phyloP scores from a whole-genome alignment of 2,113 vertebrate species.

The Nycticryphes semicollaris region DNA sequence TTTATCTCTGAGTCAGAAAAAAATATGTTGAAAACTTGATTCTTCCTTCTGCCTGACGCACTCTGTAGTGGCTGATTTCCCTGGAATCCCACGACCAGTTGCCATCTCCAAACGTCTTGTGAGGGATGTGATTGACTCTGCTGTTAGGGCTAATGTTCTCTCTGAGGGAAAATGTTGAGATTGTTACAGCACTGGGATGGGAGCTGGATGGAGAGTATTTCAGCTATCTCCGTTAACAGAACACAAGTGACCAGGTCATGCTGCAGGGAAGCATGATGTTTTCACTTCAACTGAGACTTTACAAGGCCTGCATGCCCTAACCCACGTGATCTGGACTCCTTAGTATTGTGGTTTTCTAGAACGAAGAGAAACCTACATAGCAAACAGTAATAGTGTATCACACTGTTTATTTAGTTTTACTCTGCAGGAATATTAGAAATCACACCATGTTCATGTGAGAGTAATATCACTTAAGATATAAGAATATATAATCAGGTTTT shows the following conservation, averaged over 20 bases:
- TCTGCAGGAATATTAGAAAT: not conserved
- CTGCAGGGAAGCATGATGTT: rapidly evolving
- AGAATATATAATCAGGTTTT: not conserved
- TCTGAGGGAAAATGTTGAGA: not conserved
- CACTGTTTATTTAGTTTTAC: not conserved
- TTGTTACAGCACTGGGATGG: rapidly evolving
- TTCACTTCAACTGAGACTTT: not conserved
- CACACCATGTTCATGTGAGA: not conserved
- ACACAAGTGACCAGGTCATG: not conserved
- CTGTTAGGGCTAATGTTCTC: not conserved
- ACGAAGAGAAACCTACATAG: not conserved
- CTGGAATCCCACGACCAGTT: not conserved
- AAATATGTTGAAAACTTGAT: not conserved
- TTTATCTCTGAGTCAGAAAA: not conserved
- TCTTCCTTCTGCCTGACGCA: not conserved
- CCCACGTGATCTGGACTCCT: not conserved
- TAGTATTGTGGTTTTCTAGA: not conserved
- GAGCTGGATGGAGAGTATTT: not conserved
- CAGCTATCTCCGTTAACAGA: not conserved
- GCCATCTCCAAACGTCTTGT: not conserved
- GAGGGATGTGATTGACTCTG: not conserved
- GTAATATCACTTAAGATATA: not conserved
- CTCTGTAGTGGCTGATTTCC: not conserved
- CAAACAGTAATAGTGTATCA: not conserved
- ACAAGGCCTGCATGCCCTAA: not conserved